Evolutionary conservation across 2,797 vertebrate species (phyloP), one percentile per base, ranked within the genome.

Genomic region (Pangasius larnaudii): DNA sequence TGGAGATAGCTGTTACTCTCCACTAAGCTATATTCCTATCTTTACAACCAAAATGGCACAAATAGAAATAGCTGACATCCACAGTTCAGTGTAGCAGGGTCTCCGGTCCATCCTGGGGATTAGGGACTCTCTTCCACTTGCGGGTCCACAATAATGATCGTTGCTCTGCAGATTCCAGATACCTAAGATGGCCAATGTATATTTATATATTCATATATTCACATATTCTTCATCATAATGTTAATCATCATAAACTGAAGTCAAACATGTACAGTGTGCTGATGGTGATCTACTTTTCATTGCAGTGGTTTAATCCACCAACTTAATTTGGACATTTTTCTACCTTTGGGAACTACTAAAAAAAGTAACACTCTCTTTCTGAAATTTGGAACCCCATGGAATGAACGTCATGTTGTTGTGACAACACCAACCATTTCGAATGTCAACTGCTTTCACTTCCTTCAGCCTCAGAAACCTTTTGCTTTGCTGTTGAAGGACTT

Each of bases 1-100:
- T 69, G 85, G 85, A 63, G 74, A 39, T 51, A 58, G 75, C 63
- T 69, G 75, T 53, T 79, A 69, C 30, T 51, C 42, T 19, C 49
- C 77, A 65, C 39, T 65, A 65, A 0, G 8, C n/a, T 30, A 33
- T 65, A 49, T 42, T 39, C 10, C 78, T 58, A 36, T 80, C 53
- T 80, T 80, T 39, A 80, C 53, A 59, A 13, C 0, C 56, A 3
- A 78, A 80, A 80, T 24, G 56, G 33, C 22, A 80, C 19, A 51
- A 78, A 78, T 53, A 30, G 14, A 78, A 78, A 19, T 51, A 53
- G 27, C 7, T 30, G 49, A 53, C 46, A 53, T 53, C 27, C 14
- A 8, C n/a, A 53, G 49, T 51, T 78, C n/a, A 30, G 5, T 19
- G 75, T 51, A 16, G 71, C 24, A 7, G 27, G 7, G 18, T 42